phyloP scores from a whole-genome alignment of 2,888 invertebrate species.

The Noctua comes region DNA sequence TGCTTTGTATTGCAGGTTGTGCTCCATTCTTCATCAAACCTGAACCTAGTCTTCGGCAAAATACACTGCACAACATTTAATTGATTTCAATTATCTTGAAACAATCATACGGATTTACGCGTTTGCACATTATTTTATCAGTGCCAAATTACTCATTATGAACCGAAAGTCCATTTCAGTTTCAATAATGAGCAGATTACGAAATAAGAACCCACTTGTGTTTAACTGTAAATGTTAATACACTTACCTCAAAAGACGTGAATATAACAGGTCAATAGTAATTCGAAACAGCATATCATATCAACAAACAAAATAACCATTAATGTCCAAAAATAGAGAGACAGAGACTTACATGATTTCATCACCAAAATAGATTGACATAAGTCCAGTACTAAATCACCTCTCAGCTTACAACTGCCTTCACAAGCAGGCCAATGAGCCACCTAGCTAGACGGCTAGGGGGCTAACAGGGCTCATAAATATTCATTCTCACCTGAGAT shows the following conservation, averaged over 20 bases:
- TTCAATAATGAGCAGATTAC: background rate
- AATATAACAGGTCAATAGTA: background rate
- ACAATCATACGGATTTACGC: background rate
- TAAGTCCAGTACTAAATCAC: conserved; percentile 9
- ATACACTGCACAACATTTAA: background rate
- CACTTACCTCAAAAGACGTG: background rate
- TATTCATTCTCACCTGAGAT: conserved; percentile 25
- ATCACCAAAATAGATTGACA: background rate
- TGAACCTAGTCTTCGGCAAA: background rate
- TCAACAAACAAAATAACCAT: background rate
- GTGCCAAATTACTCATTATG: background rate
- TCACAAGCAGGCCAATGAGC: background rate
- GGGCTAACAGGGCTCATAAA: conserved; percentile 29
- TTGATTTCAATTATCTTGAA: background rate
- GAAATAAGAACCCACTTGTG: background rate
- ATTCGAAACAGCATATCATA: background rate
- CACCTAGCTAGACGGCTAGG: background rate
- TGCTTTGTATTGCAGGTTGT: background rate
- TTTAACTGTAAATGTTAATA: background rate
- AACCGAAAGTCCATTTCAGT: background rate
- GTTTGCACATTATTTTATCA: background rate
- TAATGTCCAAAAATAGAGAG: background rate
- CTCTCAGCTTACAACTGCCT: conserved; percentile 32
- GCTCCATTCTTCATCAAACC: background rate
- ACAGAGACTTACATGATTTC: background rate